Conservation (phyloP, 2,113 vertebrate genomes). For the Dromas ardeola region DNA sequence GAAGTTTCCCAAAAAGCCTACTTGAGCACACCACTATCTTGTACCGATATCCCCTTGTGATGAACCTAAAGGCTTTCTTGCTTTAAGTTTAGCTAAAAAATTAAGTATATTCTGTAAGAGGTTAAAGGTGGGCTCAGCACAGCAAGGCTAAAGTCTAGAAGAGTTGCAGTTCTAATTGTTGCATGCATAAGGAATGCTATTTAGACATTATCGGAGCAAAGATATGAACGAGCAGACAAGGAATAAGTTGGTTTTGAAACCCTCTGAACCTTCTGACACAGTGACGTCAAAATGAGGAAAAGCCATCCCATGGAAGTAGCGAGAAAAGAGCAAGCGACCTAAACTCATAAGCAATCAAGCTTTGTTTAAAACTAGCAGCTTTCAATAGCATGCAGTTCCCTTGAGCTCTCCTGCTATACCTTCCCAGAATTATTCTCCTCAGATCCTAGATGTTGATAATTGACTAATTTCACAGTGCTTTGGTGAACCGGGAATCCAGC, state of each 20-base stretch:
- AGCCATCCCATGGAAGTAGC: neutral
- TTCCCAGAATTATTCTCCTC: neutral
- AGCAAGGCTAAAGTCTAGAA: neutral
- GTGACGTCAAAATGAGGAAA: neutral
- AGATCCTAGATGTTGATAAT: neutral
- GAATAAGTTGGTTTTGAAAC: neutral
- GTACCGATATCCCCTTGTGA: neutral
- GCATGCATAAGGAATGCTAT: neutral
- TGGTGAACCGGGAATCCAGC: neutral
- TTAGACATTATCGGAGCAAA: neutral
- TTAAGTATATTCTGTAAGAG: neutral
- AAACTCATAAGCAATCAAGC: rapidly evolving
- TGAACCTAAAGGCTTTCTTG: neutral
- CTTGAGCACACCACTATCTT: neutral
- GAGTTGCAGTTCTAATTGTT: neutral
- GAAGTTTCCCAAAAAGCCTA: neutral
- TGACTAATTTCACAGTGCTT: neutral
- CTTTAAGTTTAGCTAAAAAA: neutral
- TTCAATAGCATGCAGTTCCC: neutral
- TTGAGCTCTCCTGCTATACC: neutral
- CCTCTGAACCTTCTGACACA: neutral
- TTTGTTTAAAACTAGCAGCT: neutral
- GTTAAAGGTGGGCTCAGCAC: neutral
- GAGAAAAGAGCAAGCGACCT: neutral
- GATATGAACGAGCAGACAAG: neutral